These are phyloP conservation scores for Drosophila busckii DNA, from an alignment of 1,140 invertebrate genomes.

Conservation along the genomic window DNA sequence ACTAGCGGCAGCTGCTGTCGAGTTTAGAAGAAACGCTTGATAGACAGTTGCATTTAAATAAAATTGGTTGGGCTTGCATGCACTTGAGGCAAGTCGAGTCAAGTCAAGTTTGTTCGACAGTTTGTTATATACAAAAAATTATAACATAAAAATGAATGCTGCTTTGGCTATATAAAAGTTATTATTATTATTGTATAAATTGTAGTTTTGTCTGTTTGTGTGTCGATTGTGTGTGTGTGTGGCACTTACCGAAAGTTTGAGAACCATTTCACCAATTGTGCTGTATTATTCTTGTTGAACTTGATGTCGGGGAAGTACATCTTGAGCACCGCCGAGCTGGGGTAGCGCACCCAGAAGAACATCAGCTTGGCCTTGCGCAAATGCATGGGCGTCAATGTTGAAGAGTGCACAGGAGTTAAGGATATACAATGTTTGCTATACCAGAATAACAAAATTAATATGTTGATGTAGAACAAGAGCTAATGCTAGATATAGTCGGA, in stretches of 20 bases:
- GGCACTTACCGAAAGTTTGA: slow-evolving; percentile 98
- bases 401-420: slow-evolving; percentile 92
- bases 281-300: slow-evolving; percentile 99
- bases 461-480: slow-evolving; percentile 10
- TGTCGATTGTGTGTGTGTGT: slow-evolving; percentile 1
- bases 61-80: slow-evolving; percentile 48
- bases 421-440: slow-evolving; percentile 79
- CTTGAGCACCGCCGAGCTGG: slow-evolving; percentile 98
- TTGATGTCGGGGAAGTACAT: slow-evolving; percentile 99
- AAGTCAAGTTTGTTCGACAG: slow-evolving; percentile 65
- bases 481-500: too few species aligned
- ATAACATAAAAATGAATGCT: slow-evolving; percentile 72
- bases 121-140: slow-evolving; percentile 39
- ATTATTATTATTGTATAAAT: slow-evolving; percentile 3
- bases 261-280: slow-evolving; percentile 99
- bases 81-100: slow-evolving; percentile 24
- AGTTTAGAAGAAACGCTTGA: too few species aligned
- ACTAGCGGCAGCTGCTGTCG: slow-evolving; percentile 17
- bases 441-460: slow-evolving; percentile 26
- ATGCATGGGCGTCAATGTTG: slow-evolving; percentile 99
- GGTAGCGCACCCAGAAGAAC: slow-evolving; percentile 99
- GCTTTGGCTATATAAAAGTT: slow-evolving; percentile 24
- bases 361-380: slow-evolving; percentile 99
- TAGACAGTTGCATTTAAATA: too few species aligned
- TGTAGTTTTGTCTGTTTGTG: background rate